Conservation (phyloP, 2,113 vertebrate species). For the Sigmodon hispidus region DNA sequence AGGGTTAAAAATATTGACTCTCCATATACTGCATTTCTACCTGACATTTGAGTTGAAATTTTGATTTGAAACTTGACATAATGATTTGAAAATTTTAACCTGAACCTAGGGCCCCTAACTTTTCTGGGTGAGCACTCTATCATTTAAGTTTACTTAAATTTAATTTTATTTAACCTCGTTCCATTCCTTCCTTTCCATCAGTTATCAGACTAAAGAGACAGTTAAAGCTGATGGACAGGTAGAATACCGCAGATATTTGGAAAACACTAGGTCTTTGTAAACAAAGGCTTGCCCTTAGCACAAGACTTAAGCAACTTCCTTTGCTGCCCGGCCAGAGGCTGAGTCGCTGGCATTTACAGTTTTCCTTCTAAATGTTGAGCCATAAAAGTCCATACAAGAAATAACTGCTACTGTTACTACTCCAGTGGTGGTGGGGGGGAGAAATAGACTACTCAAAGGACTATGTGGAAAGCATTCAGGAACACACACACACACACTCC, state of each 20-base stretch:
- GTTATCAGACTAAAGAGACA: neutral
- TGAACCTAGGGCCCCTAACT: neutral
- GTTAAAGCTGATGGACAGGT: neutral
- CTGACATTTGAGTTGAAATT: neutral
- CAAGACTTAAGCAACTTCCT: neutral
- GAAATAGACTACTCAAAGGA: neutral
- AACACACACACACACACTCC: neutral
- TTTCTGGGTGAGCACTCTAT: neutral
- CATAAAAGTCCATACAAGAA: slow-evolving; percentile 51
- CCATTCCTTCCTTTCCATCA: neutral
- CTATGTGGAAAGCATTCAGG: neutral
- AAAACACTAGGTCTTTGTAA: slow-evolving; percentile 3
- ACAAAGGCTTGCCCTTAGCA: slow-evolving; percentile 17
- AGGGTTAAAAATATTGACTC: neutral
- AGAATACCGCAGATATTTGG: neutral
- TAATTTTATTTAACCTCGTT: neutral
- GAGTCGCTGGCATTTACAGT: neutral
- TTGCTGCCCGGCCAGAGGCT: neutral
- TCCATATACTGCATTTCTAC: neutral
- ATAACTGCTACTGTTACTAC: slow-evolving; percentile 28
- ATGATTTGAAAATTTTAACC: neutral
- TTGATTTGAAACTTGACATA: neutral
- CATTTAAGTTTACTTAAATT: neutral
- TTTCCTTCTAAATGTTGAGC: slow-evolving; percentile 43
- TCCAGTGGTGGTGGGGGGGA: neutral